phyloP scores from a whole-genome alignment of 2,888 invertebrate species.

The Oeneis ivallda region DNA sequence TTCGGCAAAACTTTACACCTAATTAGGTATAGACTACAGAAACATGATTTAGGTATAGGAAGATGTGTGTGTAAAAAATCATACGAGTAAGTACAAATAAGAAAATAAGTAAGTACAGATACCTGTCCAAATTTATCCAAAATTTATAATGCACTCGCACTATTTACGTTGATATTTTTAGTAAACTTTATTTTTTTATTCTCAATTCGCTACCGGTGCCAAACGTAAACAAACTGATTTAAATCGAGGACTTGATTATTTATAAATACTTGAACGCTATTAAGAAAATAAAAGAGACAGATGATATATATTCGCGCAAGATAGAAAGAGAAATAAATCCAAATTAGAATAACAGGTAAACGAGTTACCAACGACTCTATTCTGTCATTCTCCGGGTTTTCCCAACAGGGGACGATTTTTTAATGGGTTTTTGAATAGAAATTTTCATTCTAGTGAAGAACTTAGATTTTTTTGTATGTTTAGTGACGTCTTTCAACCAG shows the following conservation, averaged over 20 bases:
- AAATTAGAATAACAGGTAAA: slow-evolving; percentile 35
- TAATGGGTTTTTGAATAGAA: slow-evolving; percentile 28
- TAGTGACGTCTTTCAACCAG: neutral
- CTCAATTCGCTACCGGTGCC: neutral
- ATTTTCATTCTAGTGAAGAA: neutral
- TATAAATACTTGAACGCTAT: slow-evolving; percentile 31
- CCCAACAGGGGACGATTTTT: slow-evolving; percentile 28
- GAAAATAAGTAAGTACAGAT: neutral
- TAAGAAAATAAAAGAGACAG: slow-evolving; percentile 27
- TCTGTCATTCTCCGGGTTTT: slow-evolving; percentile 29
- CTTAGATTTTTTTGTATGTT: neutral
- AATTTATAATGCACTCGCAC: neutral
- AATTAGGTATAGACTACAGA: no score
- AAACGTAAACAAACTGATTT: slow-evolving; percentile 28
- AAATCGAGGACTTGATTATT: slow-evolving; percentile 14
- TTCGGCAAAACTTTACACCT: no score
- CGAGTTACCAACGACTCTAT: slow-evolving; percentile 25
- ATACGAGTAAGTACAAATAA: no score
- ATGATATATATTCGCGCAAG: slow-evolving; percentile 1
- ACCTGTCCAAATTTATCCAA: neutral
- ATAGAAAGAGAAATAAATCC: slow-evolving; percentile 25
- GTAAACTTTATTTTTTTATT: neutral
- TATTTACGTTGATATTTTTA: neutral
- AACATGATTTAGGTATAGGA: no score
- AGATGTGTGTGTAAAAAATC: no score